Conservation (phyloP, 1,140 invertebrate genomes). For the Megalonaias nervosa region DNA sequence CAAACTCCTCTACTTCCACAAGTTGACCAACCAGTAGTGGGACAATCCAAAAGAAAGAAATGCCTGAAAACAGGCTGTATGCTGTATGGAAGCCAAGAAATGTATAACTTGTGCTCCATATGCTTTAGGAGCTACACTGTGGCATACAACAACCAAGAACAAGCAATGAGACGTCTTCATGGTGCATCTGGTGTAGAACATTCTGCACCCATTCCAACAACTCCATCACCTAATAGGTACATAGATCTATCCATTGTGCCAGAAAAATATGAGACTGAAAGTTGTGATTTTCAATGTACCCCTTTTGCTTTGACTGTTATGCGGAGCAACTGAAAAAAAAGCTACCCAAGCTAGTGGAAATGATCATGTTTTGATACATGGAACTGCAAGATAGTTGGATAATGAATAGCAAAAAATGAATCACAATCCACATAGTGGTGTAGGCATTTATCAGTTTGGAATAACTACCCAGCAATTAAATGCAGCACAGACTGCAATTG, state of each 20-base stretch:
- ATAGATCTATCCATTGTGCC: conserved; percentile 10
- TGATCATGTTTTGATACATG: conserved; percentile 3
- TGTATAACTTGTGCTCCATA: conserved; percentile 42
- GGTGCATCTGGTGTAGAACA: no score
- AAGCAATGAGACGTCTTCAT: neutral
- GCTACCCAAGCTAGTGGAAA: neutral
- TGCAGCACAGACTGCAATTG: neutral
- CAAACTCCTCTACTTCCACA: no score
- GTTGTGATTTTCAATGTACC: conserved; percentile 54
- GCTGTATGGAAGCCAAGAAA: conserved; percentile 45
- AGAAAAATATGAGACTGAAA: conserved; percentile 35
- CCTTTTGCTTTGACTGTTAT: conserved; percentile 54
- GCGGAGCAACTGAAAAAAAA: conserved; percentile 1
- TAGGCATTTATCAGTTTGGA: neutral
- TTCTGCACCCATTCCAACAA: no score
- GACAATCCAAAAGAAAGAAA: neutral
- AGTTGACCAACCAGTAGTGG: no score
- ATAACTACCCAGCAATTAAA: neutral
- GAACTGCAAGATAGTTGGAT: neutral
- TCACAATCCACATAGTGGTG: neutral
- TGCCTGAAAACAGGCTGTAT: conserved; percentile 47
- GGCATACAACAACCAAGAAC: conserved; percentile 28
- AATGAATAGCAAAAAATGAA: neutral
- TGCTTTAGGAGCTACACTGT: conserved; percentile 50
- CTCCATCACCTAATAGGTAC: no score